Evolutionary conservation across 2,113 vertebrate species (phyloP).

Genomic region (Ranitomeya variabilis): DNA sequence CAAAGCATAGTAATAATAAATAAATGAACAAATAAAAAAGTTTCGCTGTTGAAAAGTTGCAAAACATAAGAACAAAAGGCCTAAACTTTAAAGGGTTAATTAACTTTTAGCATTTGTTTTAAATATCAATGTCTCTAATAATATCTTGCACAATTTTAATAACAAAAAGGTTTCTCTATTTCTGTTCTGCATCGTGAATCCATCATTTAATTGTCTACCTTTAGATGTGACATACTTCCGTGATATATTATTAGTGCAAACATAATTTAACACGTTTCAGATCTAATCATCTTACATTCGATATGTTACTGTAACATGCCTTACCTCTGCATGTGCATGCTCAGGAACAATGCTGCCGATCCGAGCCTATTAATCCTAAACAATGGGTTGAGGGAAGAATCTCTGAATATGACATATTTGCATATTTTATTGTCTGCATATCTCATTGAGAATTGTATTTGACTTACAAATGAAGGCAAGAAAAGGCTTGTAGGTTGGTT

Average conservation of each 20-base stretch:
- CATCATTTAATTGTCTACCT: background rate
- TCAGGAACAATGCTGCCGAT: constrained; percentile 35
- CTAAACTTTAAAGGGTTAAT: no score
- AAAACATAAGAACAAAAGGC: no score
- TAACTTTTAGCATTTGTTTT: background rate
- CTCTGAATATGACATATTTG: constrained; percentile 25
- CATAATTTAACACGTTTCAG: background rate
- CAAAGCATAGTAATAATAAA: no score
- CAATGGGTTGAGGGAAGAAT: background rate
- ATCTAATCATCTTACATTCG: background rate
- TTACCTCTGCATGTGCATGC: background rate
- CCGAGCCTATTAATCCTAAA: constrained; percentile 10
- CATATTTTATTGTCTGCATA: constrained; percentile 41
- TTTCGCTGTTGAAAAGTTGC: no score
- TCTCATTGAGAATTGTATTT: constrained; percentile 24
- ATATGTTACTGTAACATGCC: constrained; percentile 1
- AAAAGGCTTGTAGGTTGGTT: constrained; percentile 9
- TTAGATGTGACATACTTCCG: background rate
- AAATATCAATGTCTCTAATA: background rate
- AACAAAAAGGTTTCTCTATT: background rate
- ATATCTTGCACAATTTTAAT: background rate
- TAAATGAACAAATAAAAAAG: no score
- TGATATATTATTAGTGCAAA: background rate
- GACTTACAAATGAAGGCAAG: constrained; percentile 32
- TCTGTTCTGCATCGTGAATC: background rate